Percentiles rank a stretch among this genome's conserved stretches.
These are phyloP conservation scores for Trichomalopsis sarcophagae DNA, from an alignment of 1,140 invertebrate genomes.

Conservation along the genomic window DNA sequence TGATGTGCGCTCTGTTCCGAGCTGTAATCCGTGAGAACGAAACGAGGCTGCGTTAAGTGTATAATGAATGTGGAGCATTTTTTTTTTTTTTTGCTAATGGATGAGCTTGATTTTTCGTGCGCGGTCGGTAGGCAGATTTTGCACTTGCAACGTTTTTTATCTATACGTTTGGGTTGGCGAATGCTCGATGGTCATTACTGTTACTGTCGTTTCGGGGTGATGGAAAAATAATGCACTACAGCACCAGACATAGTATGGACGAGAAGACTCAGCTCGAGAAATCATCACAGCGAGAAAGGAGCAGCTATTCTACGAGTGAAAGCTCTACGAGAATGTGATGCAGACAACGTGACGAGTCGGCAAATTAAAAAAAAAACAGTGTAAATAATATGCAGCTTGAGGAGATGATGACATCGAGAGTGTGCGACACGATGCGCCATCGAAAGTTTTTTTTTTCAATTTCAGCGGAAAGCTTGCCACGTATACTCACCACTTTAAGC, in stretches of 20 bases:
- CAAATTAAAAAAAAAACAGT: neutral
- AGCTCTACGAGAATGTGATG: neutral
- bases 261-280: no score
- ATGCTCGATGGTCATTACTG: no score
- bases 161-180: no score
- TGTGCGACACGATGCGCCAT: neutral
- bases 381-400: neutral
- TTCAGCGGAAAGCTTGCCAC: slow-evolving; percentile 17
- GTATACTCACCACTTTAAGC: slow-evolving; percentile 92
- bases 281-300: no score
- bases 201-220: no score
- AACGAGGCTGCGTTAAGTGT: neutral
- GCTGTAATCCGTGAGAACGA: neutral
- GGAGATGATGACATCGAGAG: neutral
- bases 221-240: no score
- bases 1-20: neutral
- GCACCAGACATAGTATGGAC: no score
- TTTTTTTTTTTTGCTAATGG: neutral
- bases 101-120: neutral
- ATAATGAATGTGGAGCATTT: neutral
- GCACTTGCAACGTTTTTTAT: neutral
- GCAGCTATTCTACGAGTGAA: neutral
- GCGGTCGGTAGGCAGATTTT: no score
- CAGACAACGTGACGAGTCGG: neutral
- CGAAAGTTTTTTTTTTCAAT: neutral